A percentile compares a stretch with the other conserved stretches of the same genome.
These are phyloP conservation scores for Spodoptera picta DNA, from an alignment of 2,888 invertebrate species.

Conservation along the genomic window DNA sequence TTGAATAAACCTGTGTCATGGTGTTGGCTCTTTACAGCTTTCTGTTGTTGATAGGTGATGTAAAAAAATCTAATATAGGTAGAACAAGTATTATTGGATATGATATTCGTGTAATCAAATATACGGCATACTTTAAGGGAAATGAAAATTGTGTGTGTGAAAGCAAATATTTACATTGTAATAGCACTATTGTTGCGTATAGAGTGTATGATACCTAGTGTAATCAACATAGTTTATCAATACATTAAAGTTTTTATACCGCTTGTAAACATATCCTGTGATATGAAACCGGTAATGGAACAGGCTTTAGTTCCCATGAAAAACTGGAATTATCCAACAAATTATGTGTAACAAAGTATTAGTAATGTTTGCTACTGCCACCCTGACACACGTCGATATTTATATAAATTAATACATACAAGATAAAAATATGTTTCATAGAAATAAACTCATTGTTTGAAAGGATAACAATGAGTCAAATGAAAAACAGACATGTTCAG, in stretches of 20 bases:
- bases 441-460: not conserved
- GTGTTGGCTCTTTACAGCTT: constrained; percentile 34
- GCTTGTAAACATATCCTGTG: not conserved
- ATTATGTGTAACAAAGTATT: too few relatives aligned
- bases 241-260: not conserved
- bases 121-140: not conserved
- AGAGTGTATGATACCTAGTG: constrained; percentile 1
- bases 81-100: not conserved
- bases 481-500: constrained; percentile 32
- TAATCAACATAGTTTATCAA: not conserved
- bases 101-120: constrained; percentile 4
- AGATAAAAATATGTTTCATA: too few relatives aligned
- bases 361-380: too few relatives aligned
- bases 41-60: constrained; percentile 18
- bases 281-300: not conserved
- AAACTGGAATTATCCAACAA: too few relatives aligned
- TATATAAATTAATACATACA: too few relatives aligned
- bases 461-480: constrained; percentile 26
- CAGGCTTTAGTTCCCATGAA: not conserved
- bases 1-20: constrained; percentile 51
- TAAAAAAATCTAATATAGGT: not conserved
- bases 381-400: too few relatives aligned
- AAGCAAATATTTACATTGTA: too few relatives aligned
- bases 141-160: too few relatives aligned
- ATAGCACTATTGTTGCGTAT: too few relatives aligned